Base-by-base conservation (phyloP, 2,888 invertebrate species). In the Lamproptera curius region DNA sequence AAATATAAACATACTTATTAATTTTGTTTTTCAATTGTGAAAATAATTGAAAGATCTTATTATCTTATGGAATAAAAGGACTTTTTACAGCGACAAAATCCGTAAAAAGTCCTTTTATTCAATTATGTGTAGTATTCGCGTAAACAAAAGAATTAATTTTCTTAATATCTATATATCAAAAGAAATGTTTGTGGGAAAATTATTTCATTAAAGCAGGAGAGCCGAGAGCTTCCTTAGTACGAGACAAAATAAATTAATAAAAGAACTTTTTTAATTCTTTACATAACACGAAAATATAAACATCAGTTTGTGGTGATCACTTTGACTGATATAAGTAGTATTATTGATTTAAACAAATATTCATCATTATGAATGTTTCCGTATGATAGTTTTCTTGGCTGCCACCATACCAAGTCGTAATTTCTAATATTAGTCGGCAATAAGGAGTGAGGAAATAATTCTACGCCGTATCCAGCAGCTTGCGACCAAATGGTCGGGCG, bases 361-460 rank as follows among this genome's bases (percentile, higher is more conserved):
- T 4, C 23, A 23, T 6, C 23, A 28, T 28, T 10, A 28, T n/a
- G 9, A 37, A 28, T 36, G 16, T 39, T 48, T 38, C 41, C 23
- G n/a, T 16, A 35, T 28, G 16, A 23, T 36, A 17, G 42, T 46
- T 16, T 34, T 40, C 44, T 51, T 55, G 49, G 49, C 52, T 9
- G 35, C 40, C 52, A 51, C 49, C 48, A 52, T 48, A 58, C 54
- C 52, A 52, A 61, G 60, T 57, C 65, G 66, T 61, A 59, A 61
- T 56, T 54, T 50, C 57, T 58, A 58, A 52, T 61, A 54, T 62
- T 67, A 65, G 62, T 55, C 40, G 31, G 59, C 62, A 67, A 64
- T 70, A 70, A 66, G 63, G 62, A 62, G 57, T 65, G 59, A 55
- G 58, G 39, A 52, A 51, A 44, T 35, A 6, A 36, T 63, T 66